A percentile compares a stretch with the other conserved stretches of the same genome.
phyloP scores from a whole-genome alignment of 2,888 invertebrate genomes.

The Drosophila neonasuta region DNA sequence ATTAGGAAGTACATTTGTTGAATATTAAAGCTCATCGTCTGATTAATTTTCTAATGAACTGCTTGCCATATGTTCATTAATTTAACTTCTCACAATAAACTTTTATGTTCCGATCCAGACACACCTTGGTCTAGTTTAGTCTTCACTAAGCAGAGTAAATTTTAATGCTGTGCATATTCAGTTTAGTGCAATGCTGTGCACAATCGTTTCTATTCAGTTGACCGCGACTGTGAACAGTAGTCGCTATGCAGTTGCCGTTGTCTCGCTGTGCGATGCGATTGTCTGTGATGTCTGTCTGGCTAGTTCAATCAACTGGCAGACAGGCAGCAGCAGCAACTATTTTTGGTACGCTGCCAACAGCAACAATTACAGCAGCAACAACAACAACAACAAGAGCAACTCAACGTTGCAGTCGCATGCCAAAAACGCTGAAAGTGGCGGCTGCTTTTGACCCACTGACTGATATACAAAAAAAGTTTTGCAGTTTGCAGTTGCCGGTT shows the following conservation, averaged over 20 bases:
- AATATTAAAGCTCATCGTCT: too few relatives aligned
- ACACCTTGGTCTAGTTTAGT: background rate
- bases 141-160: background rate
- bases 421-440: slow-evolving; percentile 69
- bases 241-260: slow-evolving; percentile 11
- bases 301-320: slow-evolving; percentile 65
- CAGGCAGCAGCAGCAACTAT: slow-evolving; percentile 51
- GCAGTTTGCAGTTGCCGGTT: slow-evolving; percentile 44
- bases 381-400: slow-evolving; percentile 32
- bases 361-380: slow-evolving; percentile 29
- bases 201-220: slow-evolving; percentile 45
- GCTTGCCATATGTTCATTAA: too few relatives aligned
- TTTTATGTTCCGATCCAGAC: background rate
- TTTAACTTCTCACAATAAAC: background rate
- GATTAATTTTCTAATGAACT: too few relatives aligned
- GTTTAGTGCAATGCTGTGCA: slow-evolving; percentile 1
- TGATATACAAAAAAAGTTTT: slow-evolving; percentile 62
- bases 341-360: slow-evolving; percentile 68
- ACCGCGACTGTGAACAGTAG: slow-evolving; percentile 59
- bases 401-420: slow-evolving; percentile 60
- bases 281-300: slow-evolving; percentile 42
- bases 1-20: too few relatives aligned
- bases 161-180: background rate
- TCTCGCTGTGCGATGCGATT: slow-evolving; percentile 38
- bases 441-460: slow-evolving; percentile 73